phyloP scores from a whole-genome alignment of 2,888 invertebrate species.

The Xanthia togata region DNA sequence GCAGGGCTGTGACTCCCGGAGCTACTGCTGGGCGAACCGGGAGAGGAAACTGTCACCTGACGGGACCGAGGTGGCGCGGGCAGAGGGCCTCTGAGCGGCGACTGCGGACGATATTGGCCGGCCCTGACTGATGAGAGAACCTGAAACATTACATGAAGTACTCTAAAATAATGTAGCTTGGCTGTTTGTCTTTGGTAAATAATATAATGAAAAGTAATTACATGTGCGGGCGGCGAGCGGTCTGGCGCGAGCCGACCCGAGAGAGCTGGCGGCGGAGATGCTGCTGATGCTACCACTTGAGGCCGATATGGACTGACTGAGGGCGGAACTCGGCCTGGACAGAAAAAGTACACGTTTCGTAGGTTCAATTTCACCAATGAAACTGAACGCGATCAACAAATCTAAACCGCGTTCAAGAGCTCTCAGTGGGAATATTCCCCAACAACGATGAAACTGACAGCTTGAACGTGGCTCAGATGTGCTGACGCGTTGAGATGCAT shows the following conservation, averaged over 20 bases:
- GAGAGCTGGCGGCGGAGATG: slow-evolving; percentile 91
- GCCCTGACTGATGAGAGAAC: slow-evolving; percentile 93
- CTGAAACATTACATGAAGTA: slow-evolving; percentile 74
- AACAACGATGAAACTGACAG: background rate
- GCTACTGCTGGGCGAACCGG: slow-evolving; percentile 96
- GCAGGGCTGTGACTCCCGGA: slow-evolving; percentile 95
- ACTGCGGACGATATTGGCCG: slow-evolving; percentile 93
- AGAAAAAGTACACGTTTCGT: slow-evolving; percentile 2
- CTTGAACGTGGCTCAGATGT: too few species aligned
- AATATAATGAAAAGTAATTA: slow-evolving; percentile 70
- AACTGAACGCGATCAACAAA: background rate
- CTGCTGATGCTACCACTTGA: slow-evolving; percentile 90
- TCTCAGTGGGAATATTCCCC: background rate
- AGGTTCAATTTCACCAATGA: background rate
- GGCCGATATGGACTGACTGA: slow-evolving; percentile 94
- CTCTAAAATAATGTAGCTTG: background rate
- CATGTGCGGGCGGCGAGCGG: slow-evolving; percentile 93
- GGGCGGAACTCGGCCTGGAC: slow-evolving; percentile 93
- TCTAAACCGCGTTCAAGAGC: background rate
- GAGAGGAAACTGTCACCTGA: slow-evolving; percentile 91
- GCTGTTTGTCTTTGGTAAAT: background rate
- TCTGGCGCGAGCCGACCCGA: slow-evolving; percentile 90
- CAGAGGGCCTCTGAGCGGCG: slow-evolving; percentile 92
- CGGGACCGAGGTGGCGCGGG: slow-evolving; percentile 89
- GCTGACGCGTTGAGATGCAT: too few species aligned